Evolutionary conservation across 2,113 vertebrate species (phyloP).

Genomic region (Typhlomys cinereus): DNA sequence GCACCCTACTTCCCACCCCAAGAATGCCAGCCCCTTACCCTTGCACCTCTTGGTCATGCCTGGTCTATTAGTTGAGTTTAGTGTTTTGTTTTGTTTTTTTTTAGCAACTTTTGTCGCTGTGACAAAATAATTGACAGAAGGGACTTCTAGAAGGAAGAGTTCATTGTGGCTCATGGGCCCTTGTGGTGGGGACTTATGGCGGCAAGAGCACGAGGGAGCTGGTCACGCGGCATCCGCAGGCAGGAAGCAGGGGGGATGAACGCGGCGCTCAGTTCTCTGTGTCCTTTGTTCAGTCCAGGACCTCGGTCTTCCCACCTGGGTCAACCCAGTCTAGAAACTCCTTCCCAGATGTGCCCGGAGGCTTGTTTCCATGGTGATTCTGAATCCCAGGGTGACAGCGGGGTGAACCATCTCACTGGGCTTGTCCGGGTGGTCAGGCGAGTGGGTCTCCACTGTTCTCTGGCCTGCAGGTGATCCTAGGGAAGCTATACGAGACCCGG

Average conservation of each 20-base stretch:
- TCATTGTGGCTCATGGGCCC: not conserved
- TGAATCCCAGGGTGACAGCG: too few species aligned
- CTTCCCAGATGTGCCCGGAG: not conserved
- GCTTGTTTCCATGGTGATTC: not conserved
- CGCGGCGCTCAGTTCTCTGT: not conserved
- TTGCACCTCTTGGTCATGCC: rapidly evolving
- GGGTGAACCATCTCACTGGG: not conserved
- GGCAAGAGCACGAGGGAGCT: not conserved
- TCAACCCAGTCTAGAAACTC: not conserved
- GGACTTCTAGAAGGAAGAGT: not conserved
- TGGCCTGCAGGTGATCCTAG: slow-evolving; percentile 63
- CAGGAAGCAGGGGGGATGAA: not conserved
- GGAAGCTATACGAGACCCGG: slow-evolving; percentile 82
- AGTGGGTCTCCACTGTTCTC: rapidly evolving
- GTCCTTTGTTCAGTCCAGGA: not conserved
- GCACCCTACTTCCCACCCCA: too few species aligned
- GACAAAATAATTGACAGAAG: not conserved
- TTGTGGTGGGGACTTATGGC: not conserved
- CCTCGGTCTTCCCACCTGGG: not conserved
- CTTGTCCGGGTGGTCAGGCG: not conserved
- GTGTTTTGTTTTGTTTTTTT: too few species aligned
- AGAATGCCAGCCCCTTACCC: not conserved
- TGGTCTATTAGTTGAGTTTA: not conserved
- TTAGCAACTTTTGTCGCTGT: not conserved
- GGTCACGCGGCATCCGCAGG: not conserved